Base-by-base conservation (phyloP, 2,888 invertebrate species). In the Hyles lineata region DNA sequence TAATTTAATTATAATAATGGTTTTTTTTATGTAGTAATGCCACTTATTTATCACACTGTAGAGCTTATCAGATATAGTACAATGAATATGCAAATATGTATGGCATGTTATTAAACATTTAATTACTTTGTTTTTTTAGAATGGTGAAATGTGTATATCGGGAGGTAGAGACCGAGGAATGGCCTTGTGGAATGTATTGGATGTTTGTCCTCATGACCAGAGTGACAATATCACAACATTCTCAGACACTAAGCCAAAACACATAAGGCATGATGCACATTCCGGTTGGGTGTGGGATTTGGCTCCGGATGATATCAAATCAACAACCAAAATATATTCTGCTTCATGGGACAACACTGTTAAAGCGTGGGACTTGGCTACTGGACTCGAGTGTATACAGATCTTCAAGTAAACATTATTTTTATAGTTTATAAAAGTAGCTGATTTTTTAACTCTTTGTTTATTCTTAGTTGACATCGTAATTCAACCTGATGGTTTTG, bases 211-310 rank as follows among this genome's bases (percentile, higher is more conserved):
- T 63, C 83, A 88, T 70, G 81, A 87, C 25, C 78, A 84, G 70
- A 82, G 82, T 77, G 87, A 87, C 73, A 83, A 84, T 72, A 77
- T 84, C 15, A 85, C 85, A 52, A 80, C 87, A 29, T 78, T 87
- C 35, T 83, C 85, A 35, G 85, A 88, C 59, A 80, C 87, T 15
- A 89, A 88, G 74, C 92, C 93, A 19, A 87, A 83, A 69, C 85
- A 89, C 73, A 87, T 92, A 58, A 87, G 85, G 61, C 85, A 88
- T 71, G 91, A 93, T 80, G 96, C 96, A 2, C 96, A 96, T 78
- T 87, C 92, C 0, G 96, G 96, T 61, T 96, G 96, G 96, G 95
- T 96, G 15, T 96, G 96, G 96, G 95, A 95, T 78, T 85, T 96
- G 43, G 93, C 95, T 6, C 88, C 95, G 25, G 92, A 94, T 75